Evolutionary conservation across 2,113 vertebrate species (phyloP), one percentile per base, ranked within the genome.

Genomic region (Peromyscus polionotus): DNA sequence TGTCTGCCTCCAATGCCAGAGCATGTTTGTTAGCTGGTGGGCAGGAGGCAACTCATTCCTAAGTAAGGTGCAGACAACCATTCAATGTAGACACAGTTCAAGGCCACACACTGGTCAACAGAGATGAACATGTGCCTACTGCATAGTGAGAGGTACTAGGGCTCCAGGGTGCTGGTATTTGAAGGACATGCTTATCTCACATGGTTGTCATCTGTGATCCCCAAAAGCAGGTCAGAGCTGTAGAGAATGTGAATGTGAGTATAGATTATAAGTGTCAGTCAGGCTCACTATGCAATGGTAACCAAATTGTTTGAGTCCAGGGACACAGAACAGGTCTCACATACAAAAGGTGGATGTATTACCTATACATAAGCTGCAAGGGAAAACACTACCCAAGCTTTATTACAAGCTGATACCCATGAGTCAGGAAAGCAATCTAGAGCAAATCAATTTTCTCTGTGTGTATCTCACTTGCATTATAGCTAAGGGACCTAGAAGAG

Each of bases 61-160:
- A 11, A 54, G 7, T 2, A 7, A 51, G 14, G 8, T 5, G 67
- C 12, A 57, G 20, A 59, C 3, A 63, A 26, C 12, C 22, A 12
- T 9, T 8, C 19, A 68, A 36, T 0, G 0, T 5, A 80, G 63
- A 28, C n/a, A 72, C 9, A 7, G 12, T 1, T 39, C 5, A 59
- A 13, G 17, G 5, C 68, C 51, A 4, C 51, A 3, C 8, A 26
- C 45, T 79, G 6, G 75, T 87, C 3, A 72, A 39, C 16, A 33
- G 54, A n/a, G 14, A 39, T 68, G 12, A 83, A 24, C 0, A 8
- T 0, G 12, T 10, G 17, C 1, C 42, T 83, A 10, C 33, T 20
- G 12, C 19, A 57, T 0, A 33, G 6, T 26, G 48, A 81, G 1
- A 24, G 16, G 4, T 22, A 8, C 31, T 75, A 19, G 54, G 11